Evolutionary conservation across 2,797 vertebrate species (phyloP).

Genomic region (Coregonus suidteri): DNA sequence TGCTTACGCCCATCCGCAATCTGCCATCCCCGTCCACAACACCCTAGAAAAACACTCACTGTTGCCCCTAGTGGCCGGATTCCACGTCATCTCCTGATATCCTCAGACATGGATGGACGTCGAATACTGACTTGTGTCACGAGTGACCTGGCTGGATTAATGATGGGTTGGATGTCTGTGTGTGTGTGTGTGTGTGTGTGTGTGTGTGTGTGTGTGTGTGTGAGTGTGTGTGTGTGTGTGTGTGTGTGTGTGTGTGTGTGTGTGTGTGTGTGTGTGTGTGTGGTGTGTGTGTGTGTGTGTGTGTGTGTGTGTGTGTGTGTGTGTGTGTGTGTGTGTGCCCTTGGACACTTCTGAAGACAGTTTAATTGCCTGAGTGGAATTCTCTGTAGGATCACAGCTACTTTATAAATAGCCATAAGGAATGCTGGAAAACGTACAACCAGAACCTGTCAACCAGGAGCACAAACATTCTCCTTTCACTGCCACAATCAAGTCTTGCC

Average conservation of each 20-base stretch:
- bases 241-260: background rate
- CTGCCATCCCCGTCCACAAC: no score
- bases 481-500: constrained; percentile 28
- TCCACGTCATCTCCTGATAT: no score
- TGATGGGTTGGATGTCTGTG: background rate
- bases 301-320: background rate
- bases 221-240: background rate
- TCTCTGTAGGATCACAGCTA: constrained; percentile 27
- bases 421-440: constrained; percentile 30
- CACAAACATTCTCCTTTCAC: constrained; percentile 21
- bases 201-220: background rate
- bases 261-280: background rate
- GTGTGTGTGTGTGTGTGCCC: background rate
- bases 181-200: background rate
- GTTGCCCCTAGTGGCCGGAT: no score
- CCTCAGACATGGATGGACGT: no score
- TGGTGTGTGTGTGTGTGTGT: background rate
- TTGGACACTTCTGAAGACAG: constrained; percentile 31
- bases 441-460: constrained; percentile 16
- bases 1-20: no score
- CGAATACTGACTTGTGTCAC: no score
- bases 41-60: no score
- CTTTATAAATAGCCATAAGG: constrained; percentile 18
- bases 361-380: constrained; percentile 36
- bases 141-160: background rate